A percentile compares a stretch with the other conserved stretches of the same genome.
Evolutionary conservation across 35 echinoderm and acorn worm genomes (phyloP).

Genomic region (Diadema setosum): DNA sequence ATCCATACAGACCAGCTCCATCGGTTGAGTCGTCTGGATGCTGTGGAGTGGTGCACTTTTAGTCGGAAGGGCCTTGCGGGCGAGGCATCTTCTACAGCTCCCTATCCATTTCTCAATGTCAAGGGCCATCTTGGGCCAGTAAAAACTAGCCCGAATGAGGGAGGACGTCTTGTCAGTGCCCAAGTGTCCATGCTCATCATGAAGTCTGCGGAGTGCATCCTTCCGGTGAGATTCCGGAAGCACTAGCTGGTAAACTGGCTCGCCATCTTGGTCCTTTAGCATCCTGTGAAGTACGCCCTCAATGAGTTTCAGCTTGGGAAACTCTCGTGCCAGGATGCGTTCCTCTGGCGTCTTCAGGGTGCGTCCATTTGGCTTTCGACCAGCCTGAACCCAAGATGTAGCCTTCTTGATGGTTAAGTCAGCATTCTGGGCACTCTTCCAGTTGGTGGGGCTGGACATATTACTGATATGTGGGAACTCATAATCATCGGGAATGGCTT

Average conservation of each 20-base stretch:
- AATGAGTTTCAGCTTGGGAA: not conserved
- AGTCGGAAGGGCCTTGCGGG: not conserved
- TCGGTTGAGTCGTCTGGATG: conserved; percentile 15
- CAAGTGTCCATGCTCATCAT: conserved; percentile 51
- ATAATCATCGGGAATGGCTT: too few relatives aligned
- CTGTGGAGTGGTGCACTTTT: not conserved
- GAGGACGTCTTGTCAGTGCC: conserved; percentile 15
- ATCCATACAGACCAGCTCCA: conserved; percentile 65
- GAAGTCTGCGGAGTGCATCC: not conserved
- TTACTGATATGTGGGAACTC: too few relatives aligned
- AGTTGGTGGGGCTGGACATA: too few relatives aligned
- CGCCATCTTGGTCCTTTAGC: not conserved
- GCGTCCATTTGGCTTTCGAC: too few relatives aligned
- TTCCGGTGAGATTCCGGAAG: not conserved
- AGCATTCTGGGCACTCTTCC: too few relatives aligned
- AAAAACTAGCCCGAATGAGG: conserved; percentile 14
- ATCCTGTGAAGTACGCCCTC: conserved; percentile 21
- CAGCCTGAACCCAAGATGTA: too few relatives aligned
- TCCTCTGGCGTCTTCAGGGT: not conserved
- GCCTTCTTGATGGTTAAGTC: too few relatives aligned
- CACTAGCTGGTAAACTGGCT: not conserved
- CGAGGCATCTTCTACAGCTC: conserved; percentile 15
- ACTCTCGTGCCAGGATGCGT: not conserved
- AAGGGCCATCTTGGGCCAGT: conserved; percentile 23
- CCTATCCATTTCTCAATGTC: not conserved